Evolutionary conservation across 2,113 vertebrate species (phyloP).

Genomic region (Alligator sinensis): DNA sequence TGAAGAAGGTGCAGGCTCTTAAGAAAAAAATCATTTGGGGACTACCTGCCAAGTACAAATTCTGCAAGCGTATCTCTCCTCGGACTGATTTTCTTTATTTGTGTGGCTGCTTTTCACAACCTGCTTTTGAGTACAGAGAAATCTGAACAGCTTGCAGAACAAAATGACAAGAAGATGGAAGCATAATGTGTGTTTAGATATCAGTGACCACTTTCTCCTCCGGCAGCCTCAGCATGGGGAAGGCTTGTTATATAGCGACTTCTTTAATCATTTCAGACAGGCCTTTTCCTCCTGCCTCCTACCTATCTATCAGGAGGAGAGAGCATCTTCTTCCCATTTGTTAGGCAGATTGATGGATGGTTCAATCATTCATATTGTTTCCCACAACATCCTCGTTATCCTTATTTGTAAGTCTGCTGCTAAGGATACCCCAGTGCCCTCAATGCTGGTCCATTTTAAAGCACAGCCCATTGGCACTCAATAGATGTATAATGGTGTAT

Average conservation of each 20-base stretch:
- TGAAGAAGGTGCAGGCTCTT: neutral
- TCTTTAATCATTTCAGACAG: slow-evolving; percentile 71
- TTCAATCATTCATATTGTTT: slow-evolving; percentile 77
- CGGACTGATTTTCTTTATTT: slow-evolving; percentile 60
- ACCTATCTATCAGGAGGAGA: slow-evolving; percentile 50
- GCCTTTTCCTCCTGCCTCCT: slow-evolving; percentile 46
- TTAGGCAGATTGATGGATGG: slow-evolving; percentile 48
- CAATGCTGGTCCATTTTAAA: neutral
- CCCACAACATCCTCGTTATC: slow-evolving; percentile 37
- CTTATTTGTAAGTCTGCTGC: slow-evolving; percentile 49
- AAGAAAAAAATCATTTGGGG: neutral
- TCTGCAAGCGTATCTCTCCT: slow-evolving; percentile 16
- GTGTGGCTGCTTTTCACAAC: slow-evolving; percentile 49
- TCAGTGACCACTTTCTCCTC: slow-evolving; percentile 59
- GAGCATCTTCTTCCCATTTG: slow-evolving; percentile 44
- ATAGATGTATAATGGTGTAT: neutral
- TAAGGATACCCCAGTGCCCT: neutral
- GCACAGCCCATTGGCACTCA: slow-evolving; percentile 2
- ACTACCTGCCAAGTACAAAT: neutral
- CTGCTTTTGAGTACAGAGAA: slow-evolving; percentile 31
- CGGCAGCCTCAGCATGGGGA: slow-evolving; percentile 54
- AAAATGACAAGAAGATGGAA: slow-evolving; percentile 75
- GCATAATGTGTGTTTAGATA: slow-evolving; percentile 74
- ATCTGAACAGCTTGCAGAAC: slow-evolving; percentile 67
- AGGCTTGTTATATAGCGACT: slow-evolving; percentile 63